Percentiles rank a stretch among this genome's conserved stretches.
Evolutionary conservation across 2,113 vertebrate species (phyloP).

Genomic region (Oceanodroma tethys): DNA sequence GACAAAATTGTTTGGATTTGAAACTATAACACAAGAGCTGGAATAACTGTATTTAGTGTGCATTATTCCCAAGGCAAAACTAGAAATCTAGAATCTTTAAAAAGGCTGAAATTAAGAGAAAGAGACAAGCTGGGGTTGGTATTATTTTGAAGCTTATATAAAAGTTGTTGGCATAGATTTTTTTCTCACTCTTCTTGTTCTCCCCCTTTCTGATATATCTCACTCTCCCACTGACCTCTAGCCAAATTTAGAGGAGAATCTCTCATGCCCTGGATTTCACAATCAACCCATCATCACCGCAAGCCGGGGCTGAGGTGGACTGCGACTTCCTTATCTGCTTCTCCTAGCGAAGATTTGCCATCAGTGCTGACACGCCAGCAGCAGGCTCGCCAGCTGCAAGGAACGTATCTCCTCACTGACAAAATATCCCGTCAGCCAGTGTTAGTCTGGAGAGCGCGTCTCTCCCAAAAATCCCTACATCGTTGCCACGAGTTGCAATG

Average conservation of each 20-base stretch:
- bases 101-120: conserved; percentile 5
- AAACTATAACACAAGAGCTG: neutral
- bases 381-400: neutral
- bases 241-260: conserved; percentile 13
- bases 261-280: neutral
- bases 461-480: conserved; percentile 44
- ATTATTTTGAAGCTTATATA: neutral
- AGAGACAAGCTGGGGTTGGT: neutral
- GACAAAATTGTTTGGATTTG: neutral
- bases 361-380: conserved; percentile 27
- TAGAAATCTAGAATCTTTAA: conserved; percentile 16
- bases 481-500: neutral
- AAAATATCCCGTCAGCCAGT: conserved; percentile 23
- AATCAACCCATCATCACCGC: neutral
- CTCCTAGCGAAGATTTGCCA: conserved; percentile 29
- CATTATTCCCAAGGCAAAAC: conserved; percentile 13
- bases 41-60: neutral
- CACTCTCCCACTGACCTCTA: neutral
- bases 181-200: neutral
- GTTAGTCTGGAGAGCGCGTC: neutral
- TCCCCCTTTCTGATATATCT: neutral
- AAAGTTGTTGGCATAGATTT: neutral
- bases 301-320: neutral
- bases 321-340: conserved; percentile 27
- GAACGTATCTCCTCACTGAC: neutral